phyloP scores from a whole-genome alignment of 92 coral and sea anemone genomes.

The Epizoanthus illoricatus region DNA sequence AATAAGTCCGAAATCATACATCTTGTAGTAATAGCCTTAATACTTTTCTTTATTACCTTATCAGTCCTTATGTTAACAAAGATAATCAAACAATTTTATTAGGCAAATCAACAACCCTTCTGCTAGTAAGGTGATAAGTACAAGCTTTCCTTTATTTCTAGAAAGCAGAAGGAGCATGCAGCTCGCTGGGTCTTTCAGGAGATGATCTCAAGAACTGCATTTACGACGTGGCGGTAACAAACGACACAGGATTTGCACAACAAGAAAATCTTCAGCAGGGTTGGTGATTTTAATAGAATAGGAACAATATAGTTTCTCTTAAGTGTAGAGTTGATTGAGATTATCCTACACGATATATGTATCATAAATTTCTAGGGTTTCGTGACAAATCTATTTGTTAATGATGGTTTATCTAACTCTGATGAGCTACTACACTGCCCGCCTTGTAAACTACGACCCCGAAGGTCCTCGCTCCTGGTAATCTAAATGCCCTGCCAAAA shows the following conservation, averaged over 20 bases:
- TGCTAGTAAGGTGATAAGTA: neutral
- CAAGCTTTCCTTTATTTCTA: neutral
- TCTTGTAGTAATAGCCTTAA: too few species aligned
- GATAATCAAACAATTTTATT: too few species aligned
- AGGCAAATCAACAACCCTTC: too few species aligned
- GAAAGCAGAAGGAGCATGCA: slow-evolving; percentile 64
- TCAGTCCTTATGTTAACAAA: neutral
- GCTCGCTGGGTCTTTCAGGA: slow-evolving; percentile 48
- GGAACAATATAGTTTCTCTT: neutral
- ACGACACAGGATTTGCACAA: slow-evolving; percentile 60
- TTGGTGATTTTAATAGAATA: neutral
- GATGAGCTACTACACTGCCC: too few species aligned
- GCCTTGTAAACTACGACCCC: too few species aligned
- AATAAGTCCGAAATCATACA: too few species aligned
- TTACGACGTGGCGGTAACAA: slow-evolving; percentile 69
- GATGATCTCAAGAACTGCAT: slow-evolving; percentile 62
- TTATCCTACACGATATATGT: too few species aligned
- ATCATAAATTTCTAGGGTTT: neutral
- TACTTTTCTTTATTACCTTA: too few species aligned
- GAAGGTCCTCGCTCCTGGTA: too few species aligned
- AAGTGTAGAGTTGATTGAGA: neutral
- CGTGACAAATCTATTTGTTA: too few species aligned
- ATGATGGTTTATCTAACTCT: too few species aligned
- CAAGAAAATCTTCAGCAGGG: slow-evolving; percentile 68
- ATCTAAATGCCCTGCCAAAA: too few species aligned